These are phyloP conservation scores for Argynnis bischoffii DNA, from an alignment of 2,888 invertebrate species.

Conservation along the genomic window DNA sequence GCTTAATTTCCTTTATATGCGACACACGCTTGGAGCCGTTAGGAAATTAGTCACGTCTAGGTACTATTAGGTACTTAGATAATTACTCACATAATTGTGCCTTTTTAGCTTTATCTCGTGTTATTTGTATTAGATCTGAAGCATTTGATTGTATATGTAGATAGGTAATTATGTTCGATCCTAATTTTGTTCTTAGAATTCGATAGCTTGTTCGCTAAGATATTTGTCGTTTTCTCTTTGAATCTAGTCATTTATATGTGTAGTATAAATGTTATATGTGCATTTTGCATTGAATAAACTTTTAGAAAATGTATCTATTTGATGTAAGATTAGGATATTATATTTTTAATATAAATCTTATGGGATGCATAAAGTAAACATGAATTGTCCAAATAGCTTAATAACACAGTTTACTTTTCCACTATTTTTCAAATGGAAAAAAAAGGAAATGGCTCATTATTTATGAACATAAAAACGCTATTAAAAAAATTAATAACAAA, in stretches of 20 bases:
- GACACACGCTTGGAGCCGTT: constrained; percentile 28
- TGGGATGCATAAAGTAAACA: too few species aligned
- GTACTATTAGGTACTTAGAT: constrained; percentile 33
- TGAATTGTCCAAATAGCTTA: too few species aligned
- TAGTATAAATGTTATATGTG: too few species aligned
- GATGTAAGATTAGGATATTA: too few species aligned
- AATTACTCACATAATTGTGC: constrained; percentile 33
- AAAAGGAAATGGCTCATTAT: too few species aligned
- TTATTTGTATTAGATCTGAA: constrained; percentile 13
- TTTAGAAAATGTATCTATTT: too few species aligned
- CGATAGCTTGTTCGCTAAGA: background rate
- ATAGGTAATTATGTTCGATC: background rate
- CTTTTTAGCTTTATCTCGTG: constrained; percentile 14
- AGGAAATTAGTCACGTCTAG: constrained; percentile 36
- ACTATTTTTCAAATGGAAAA: too few species aligned
- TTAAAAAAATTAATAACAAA: too few species aligned
- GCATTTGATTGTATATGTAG: background rate
- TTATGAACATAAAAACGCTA: too few species aligned
- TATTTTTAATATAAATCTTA: too few species aligned
- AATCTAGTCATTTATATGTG: background rate
- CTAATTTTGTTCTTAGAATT: background rate
- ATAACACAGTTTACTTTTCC: too few species aligned
- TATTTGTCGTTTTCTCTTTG: background rate
- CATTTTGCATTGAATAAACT: too few species aligned
- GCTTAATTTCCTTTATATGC: constrained; percentile 39